phyloP scores from a whole-genome alignment of 2,797 vertebrate species.

The Antrozous pallidus region DNA sequence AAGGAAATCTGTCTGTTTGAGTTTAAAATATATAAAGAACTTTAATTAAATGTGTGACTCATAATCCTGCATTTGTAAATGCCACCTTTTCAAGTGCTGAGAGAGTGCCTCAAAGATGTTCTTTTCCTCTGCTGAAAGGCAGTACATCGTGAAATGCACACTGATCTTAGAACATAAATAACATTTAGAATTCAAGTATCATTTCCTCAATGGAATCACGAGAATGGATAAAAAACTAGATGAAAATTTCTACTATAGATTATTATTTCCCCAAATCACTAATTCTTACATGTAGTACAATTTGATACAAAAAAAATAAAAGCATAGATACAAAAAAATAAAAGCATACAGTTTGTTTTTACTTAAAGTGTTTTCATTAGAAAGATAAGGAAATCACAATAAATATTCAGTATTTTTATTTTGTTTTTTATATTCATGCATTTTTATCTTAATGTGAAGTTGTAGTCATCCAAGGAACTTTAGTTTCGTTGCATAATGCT shows the following conservation, averaged over 20 bases:
- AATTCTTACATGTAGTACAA: neutral
- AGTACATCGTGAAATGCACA: neutral
- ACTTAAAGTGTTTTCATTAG: neutral
- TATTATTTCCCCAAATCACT: neutral
- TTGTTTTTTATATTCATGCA: neutral
- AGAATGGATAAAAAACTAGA: neutral
- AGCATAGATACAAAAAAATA: neutral
- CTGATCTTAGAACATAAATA: neutral
- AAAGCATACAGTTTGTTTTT: neutral
- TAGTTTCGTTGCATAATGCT: neutral
- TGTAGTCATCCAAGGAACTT: neutral
- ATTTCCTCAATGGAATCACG: neutral
- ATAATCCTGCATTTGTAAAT: neutral
- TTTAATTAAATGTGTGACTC: slow-evolving; percentile 30
- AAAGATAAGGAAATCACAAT: neutral
- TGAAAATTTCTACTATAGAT: neutral
- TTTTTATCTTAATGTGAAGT: neutral
- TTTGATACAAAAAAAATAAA: neutral
- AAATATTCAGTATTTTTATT: neutral
- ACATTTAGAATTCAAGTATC: neutral
- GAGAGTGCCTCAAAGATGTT: neutral
- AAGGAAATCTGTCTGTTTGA: neutral
- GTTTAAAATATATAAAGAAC: slow-evolving; percentile 23
- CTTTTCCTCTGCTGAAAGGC: neutral
- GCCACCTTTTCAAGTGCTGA: neutral